These are phyloP conservation scores for Stomatorhinus walkeri DNA, from an alignment of 2,797 vertebrate species.

Conservation along the genomic window DNA sequence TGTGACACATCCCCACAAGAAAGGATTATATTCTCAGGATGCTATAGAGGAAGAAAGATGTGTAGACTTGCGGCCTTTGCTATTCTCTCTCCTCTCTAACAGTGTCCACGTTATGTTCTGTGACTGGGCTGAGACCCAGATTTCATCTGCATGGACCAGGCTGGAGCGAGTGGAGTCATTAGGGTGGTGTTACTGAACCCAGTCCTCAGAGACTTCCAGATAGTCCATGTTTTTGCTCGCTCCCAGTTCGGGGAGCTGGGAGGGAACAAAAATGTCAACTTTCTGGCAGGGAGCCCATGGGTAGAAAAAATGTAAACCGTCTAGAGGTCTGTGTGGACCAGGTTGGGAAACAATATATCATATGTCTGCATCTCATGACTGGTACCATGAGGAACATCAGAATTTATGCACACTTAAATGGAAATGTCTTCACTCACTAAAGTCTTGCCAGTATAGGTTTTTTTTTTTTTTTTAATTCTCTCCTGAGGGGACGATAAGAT, in stretches of 20 bases:
- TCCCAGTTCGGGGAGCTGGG: background rate
- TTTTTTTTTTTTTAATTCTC: background rate
- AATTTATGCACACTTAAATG: background rate
- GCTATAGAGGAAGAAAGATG: background rate
- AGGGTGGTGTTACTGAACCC: background rate
- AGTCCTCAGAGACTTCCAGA: background rate
- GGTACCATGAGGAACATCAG: background rate
- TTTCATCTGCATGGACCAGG: background rate
- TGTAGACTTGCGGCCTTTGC: background rate
- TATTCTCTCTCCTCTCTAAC: background rate
- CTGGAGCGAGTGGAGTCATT: background rate
- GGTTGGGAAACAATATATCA: background rate
- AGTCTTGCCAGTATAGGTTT: background rate
- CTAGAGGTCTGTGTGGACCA: background rate
- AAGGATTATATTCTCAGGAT: background rate
- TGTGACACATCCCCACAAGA: background rate
- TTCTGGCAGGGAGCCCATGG: background rate
- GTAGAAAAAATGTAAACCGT: background rate
- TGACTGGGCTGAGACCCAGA: background rate
- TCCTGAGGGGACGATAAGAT: background rate
- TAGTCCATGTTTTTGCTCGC: background rate
- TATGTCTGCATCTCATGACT: background rate
- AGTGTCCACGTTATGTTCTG: background rate
- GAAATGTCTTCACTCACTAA: background rate
- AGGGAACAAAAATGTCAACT: background rate